A percentile compares a stretch with the other conserved stretches of the same genome.
These are phyloP conservation scores for Lagodon rhomboides DNA, from an alignment of 2,797 vertebrate species.

Conservation along the genomic window DNA sequence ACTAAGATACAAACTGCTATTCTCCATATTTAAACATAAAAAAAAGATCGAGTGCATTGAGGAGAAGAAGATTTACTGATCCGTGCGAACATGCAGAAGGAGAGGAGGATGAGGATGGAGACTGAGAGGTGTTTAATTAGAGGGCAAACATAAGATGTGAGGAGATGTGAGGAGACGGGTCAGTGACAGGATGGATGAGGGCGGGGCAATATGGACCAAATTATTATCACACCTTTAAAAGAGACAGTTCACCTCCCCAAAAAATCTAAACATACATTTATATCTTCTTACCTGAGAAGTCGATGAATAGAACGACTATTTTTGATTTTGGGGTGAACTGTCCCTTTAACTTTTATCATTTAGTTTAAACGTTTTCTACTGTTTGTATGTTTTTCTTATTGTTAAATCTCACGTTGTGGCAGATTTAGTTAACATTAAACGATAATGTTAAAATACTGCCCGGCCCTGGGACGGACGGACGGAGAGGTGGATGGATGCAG, in stretches of 20 bases:
- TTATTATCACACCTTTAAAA: background rate
- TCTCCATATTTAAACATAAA: background rate
- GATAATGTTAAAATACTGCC: slow-evolving; percentile 21
- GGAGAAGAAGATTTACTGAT: background rate
- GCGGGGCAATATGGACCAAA: slow-evolving; percentile 35
- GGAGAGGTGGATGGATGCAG: slow-evolving; percentile 8
- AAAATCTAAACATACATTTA: too few relatives aligned
- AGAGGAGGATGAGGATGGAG: slow-evolving; percentile 13
- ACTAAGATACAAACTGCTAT: background rate
- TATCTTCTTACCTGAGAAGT: too few relatives aligned
- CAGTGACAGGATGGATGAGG: slow-evolving; percentile 23
- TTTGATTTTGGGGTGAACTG: too few relatives aligned
- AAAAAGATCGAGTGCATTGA: background rate
- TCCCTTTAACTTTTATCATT: too few relatives aligned
- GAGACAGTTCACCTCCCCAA: too few relatives aligned
- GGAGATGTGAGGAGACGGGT: background rate
- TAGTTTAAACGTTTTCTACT: too few relatives aligned
- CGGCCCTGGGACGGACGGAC: background rate
- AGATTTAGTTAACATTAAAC: background rate
- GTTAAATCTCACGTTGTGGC: background rate
- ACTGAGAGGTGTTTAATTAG: background rate
- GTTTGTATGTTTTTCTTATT: too few relatives aligned
- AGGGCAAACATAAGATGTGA: background rate
- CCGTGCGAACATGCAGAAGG: slow-evolving; percentile 18
- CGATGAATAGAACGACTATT: too few relatives aligned